Evolutionary conservation across 2,113 vertebrate species (phyloP).

Genomic region (Trogon surrucura): DNA sequence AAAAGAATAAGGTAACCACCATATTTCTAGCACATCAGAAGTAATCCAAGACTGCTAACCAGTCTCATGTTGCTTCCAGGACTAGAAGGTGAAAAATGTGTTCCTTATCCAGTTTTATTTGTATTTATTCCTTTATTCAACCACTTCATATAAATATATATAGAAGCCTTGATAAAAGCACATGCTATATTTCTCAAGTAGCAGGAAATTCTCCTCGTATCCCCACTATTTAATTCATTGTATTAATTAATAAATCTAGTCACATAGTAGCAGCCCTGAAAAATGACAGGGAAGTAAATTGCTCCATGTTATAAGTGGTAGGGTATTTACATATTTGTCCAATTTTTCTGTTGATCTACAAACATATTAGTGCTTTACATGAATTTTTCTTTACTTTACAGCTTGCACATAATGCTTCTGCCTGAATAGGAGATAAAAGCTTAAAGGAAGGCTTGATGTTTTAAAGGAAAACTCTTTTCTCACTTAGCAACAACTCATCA

Average conservation of each 20-base stretch:
- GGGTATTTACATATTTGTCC: constrained; percentile 11
- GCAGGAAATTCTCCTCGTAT: background rate
- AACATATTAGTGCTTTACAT: background rate
- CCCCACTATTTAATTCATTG: background rate
- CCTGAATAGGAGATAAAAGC: constrained; percentile 5
- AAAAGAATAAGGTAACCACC: background rate
- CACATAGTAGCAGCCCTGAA: background rate
- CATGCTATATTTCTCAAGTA: background rate
- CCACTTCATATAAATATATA: background rate
- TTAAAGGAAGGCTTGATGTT: constrained; percentile 5
- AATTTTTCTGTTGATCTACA: background rate
- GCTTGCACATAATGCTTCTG: background rate
- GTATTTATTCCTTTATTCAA: background rate
- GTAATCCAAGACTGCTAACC: background rate
- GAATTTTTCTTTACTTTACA: background rate
- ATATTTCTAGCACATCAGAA: background rate
- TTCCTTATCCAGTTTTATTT: background rate
- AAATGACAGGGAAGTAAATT: constrained; percentile 10
- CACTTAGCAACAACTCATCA: background rate
- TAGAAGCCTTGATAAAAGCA: background rate
- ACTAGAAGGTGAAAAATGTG: background rate
- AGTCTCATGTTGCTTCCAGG: background rate
- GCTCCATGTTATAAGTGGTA: background rate
- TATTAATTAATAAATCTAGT: background rate
- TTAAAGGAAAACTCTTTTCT: constrained; percentile 26